Evolutionary conservation across 2,888 invertebrate species (phyloP).

Genomic region (Myathropa florea): DNA sequence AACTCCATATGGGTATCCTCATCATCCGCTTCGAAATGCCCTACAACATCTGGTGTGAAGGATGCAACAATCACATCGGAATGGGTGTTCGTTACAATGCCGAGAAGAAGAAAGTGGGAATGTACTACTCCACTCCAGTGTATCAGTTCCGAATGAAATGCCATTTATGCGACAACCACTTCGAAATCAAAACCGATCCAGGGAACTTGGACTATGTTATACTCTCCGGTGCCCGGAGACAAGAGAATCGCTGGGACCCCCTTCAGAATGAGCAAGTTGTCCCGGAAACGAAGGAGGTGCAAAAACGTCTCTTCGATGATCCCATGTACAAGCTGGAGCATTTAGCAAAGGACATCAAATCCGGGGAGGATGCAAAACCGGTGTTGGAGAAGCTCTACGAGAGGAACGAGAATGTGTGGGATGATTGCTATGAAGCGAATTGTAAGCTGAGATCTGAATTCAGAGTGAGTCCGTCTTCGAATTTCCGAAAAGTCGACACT

Average conservation of each 20-base stretch:
- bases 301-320: conserved; percentile 94
- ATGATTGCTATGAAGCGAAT: conserved; percentile 96
- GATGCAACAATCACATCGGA: conserved; percentile 98
- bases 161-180: conserved; percentile 96
- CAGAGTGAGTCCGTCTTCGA: conserved; percentile 84
- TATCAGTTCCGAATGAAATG: conserved; percentile 99
- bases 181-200: conserved; percentile 99
- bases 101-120: conserved; percentile 95
- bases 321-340: conserved; percentile 99
- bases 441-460: conserved; percentile 91
- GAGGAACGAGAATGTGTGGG: conserved; percentile 90
- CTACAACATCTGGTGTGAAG: conserved; percentile 99
- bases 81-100: conserved; percentile 99
- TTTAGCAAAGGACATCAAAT: conserved; percentile 88
- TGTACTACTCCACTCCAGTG: conserved; percentile 98
- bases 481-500: neutral
- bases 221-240: conserved; percentile 95
- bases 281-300: conserved; percentile 94
- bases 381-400: conserved; percentile 88
- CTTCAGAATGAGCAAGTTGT: conserved; percentile 96
- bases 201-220: conserved; percentile 98
- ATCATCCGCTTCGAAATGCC: conserved; percentile 97
- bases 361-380: conserved; percentile 87
- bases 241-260: conserved; percentile 99
- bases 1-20: conserved; percentile 94